Evolutionary conservation across 2,797 vertebrate species (phyloP).

Genomic region (Setipinna tenuifilis): DNA sequence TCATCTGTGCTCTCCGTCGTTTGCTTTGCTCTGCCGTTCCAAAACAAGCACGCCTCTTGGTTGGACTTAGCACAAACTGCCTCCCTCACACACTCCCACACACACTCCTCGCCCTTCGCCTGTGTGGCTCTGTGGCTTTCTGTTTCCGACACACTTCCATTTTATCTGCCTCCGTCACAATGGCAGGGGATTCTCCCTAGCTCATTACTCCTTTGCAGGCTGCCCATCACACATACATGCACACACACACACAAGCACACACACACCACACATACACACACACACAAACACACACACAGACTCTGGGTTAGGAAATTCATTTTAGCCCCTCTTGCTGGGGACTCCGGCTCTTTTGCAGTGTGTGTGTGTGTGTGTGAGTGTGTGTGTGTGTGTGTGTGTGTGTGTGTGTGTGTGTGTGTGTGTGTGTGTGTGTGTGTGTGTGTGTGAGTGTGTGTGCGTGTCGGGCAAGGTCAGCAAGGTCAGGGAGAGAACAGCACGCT

Average conservation of each 20-base stretch:
- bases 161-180: constrained; percentile 35
- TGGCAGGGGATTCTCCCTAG: constrained; percentile 46
- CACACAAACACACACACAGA: background rate
- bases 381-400: too few relatives aligned
- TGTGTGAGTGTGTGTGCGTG: constrained; percentile 43
- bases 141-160: background rate
- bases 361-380: too few relatives aligned
- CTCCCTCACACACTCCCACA: too few relatives aligned
- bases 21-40: too few relatives aligned
- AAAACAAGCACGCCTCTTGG: too few relatives aligned
- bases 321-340: constrained; percentile 36
- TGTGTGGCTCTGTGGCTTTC: background rate
- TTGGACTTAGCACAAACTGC: too few relatives aligned
- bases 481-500: constrained; percentile 44
- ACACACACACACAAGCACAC: background rate
- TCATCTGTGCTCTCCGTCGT: too few relatives aligned
- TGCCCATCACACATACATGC: constrained; percentile 14
- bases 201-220: constrained; percentile 43
- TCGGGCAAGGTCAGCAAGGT: constrained; percentile 48
- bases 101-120: too few relatives aligned
- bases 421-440: too few relatives aligned
- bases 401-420: too few relatives aligned
- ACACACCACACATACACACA: background rate
- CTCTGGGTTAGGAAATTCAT: constrained; percentile 52
- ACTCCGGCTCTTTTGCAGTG: background rate